Evolutionary conservation across 2,888 invertebrate species (phyloP).

Genomic region (Listrodromus nycthemerus): DNA sequence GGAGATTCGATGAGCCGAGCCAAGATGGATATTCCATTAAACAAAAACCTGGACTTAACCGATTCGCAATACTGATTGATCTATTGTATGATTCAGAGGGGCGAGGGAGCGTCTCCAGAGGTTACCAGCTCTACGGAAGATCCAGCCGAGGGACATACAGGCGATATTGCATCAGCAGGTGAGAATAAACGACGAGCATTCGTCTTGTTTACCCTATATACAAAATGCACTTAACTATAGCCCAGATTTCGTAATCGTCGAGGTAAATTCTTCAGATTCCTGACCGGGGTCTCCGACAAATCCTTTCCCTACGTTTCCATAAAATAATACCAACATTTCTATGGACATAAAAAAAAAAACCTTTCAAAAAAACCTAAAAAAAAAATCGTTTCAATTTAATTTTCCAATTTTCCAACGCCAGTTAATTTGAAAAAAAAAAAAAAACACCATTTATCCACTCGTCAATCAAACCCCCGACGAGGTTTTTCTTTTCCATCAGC

Average conservation of each 20-base stretch:
- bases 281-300: conserved; percentile 3
- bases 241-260: conserved; percentile 2
- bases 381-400: too few relatives aligned
- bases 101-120: conserved; percentile 95
- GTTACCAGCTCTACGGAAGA: conserved; percentile 95
- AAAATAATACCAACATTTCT: not conserved
- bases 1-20: too few relatives aligned
- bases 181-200: conserved; percentile 58
- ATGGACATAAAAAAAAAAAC: not conserved
- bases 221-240: not conserved
- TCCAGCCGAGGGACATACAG: conserved; percentile 89
- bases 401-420: too few relatives aligned
- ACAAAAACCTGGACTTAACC: not conserved
- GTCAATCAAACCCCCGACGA: too few relatives aligned
- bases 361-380: too few relatives aligned
- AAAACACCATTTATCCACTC: too few relatives aligned
- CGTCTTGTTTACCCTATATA: not conserved
- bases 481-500: too few relatives aligned
- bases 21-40: too few relatives aligned
- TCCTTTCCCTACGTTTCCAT: not conserved
- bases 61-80: conserved; percentile 30
- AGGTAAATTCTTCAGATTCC: conserved; percentile 1
- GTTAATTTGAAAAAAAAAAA: too few relatives aligned
- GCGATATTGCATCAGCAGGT: conserved; percentile 82
- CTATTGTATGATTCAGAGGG: conserved; percentile 74